Percentiles rank a stretch among this genome's conserved stretches.
Evolutionary conservation across 2,113 vertebrate species (phyloP).

Genomic region (Orthonyx spaldingii): DNA sequence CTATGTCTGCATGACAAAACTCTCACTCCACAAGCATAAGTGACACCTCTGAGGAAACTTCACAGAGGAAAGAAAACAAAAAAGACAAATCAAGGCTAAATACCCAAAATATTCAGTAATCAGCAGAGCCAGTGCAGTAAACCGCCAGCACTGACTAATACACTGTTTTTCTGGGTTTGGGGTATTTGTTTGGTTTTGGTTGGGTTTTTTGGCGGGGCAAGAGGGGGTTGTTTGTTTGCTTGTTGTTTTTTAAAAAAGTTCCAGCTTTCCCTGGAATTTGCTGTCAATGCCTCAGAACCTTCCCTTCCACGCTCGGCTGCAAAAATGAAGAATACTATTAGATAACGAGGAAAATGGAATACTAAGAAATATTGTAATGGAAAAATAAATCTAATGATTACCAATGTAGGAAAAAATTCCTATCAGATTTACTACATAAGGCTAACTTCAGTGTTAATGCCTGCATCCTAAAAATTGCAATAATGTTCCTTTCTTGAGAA

Average conservation of each 20-base stretch:
- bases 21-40: not conserved
- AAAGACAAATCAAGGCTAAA: not conserved
- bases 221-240: not conserved
- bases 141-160: not conserved
- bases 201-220: rapidly evolving
- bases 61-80: not conserved
- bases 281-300: not conserved
- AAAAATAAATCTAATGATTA: not conserved
- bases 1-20: not conserved
- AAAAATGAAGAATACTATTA: not conserved
- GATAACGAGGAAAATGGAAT: not conserved
- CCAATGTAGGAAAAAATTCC: not conserved
- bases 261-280: not conserved
- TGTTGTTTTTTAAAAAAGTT: not conserved
- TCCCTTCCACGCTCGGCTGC: not conserved
- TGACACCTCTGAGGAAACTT: not conserved
- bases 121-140: not conserved
- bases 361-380: not conserved
- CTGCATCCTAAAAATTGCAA: not conserved
- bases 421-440: not conserved
- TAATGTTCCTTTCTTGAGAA: not conserved
- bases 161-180: rapidly evolving
- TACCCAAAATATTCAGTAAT: not conserved
- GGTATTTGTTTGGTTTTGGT: not conserved
- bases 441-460: not conserved